phyloP scores from a whole-genome alignment of 2,888 invertebrate genomes.

The Abrostola tripartita region DNA sequence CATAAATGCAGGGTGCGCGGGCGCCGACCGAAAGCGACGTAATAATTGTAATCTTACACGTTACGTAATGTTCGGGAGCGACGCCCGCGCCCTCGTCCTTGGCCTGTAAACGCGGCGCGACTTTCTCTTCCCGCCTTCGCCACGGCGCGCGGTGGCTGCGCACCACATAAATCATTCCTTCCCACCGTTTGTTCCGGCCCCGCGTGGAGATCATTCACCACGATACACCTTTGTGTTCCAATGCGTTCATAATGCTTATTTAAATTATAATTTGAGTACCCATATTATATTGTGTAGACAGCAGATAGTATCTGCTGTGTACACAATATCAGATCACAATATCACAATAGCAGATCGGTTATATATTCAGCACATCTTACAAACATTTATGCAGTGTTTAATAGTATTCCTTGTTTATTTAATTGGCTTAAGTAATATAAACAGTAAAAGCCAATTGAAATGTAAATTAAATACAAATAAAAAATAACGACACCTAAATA shows the following conservation, averaged over 20 bases:
- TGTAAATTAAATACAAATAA: background rate
- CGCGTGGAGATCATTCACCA: constrained; percentile 62
- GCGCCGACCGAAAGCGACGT: constrained; percentile 28
- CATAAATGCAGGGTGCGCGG: constrained; percentile 58
- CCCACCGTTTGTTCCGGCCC: constrained; percentile 52
- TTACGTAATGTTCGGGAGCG: constrained; percentile 73
- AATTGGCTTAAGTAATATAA: too few relatives aligned
- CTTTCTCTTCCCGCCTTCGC: constrained; percentile 75
- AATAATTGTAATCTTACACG: constrained; percentile 49
- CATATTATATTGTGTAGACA: constrained; percentile 11
- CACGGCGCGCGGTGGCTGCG: constrained; percentile 42
- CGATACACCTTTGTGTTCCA: constrained; percentile 57
- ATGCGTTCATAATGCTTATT: constrained; percentile 42
- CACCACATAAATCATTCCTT: constrained; percentile 65
- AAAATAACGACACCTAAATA: constrained; percentile 11
- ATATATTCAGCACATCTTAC: too few relatives aligned
- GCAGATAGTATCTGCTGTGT: too few relatives aligned
- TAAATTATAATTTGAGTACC: constrained; percentile 41
- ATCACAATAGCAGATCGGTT: too few relatives aligned
- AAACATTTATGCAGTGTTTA: too few relatives aligned
- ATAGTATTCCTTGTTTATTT: too few relatives aligned
- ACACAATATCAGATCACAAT: too few relatives aligned
- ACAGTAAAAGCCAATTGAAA: too few relatives aligned
- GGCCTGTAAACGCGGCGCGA: constrained; percentile 69
- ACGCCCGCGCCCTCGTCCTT: constrained; percentile 85